Evolutionary conservation across 2,797 vertebrate genomes (phyloP), one percentile per base, ranked within the genome.

Genomic region (Gymnodraco acuticeps): DNA sequence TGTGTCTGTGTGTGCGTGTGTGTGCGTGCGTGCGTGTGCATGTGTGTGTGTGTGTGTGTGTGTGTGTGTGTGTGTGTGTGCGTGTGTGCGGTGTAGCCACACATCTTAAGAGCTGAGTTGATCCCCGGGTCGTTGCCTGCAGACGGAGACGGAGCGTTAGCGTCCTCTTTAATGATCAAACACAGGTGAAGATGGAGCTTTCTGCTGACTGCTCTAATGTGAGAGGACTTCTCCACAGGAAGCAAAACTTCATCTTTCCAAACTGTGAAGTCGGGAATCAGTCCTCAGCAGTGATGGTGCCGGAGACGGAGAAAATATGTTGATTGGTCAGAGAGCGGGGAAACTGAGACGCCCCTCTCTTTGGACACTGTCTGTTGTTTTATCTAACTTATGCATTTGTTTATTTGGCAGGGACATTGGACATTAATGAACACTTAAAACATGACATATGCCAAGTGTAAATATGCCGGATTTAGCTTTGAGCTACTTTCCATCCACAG

Each of bases 121-220:
- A 85, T 84, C 82, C 77, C 53, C 45, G 70, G 80, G 85, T 88
- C 86, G 77, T 47, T 62, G 85, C 61, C 77, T 69, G 75, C 67
- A 83, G 80, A 61, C 64, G 53, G 54, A 84, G 65, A 86, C 73
- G 17, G 67, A 78, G 78, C 51, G 42, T 62, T 74, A 62, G 75
- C 51, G 84, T 87, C 73, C 69, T 67, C 75, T 81, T 75, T 70
- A 74, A 81, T 85, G 81, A 85, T 76, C 64, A 77, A 86, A 80
- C 59, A 53, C 60, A 58, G 60, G 64, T 85, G 70, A 63, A 77
- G 80, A 78, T 20, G 70, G 75, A 45, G 74, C 77, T 75, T 59
- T 76, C 56, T 83, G 72, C 70, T 77, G 79, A 50, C 68, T 48
- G 74, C 55, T 20, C 60, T 63, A 19, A 74, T 61, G 62, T 38